These are phyloP conservation scores for Solea senegalensis DNA, from an alignment of 2,113 vertebrate species.

Conservation along the genomic window DNA sequence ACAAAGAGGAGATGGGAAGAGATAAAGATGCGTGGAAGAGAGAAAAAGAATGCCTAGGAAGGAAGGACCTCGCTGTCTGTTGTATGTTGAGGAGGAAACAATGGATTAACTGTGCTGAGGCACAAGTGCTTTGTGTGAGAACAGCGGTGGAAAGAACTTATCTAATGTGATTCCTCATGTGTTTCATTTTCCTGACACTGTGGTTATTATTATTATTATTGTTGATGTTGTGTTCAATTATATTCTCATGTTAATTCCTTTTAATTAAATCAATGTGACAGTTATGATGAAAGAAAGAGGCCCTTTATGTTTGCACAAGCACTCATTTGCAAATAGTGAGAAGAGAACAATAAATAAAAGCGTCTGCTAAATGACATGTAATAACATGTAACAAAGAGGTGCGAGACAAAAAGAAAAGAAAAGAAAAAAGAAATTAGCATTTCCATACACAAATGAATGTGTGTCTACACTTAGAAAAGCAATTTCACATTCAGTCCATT, in stretches of 20 bases:
- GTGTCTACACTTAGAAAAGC: too few species aligned
- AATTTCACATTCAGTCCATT: neutral
- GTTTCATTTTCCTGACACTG: neutral
- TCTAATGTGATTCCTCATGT: neutral
- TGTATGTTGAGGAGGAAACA: constrained; percentile 13
- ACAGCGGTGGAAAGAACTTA: neutral
- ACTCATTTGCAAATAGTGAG: too few species aligned
- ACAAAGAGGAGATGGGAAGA: neutral
- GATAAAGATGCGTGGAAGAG: neutral
- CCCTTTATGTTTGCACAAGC: too few species aligned
- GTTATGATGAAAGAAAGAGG: too few species aligned
- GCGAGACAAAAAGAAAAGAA: neutral
- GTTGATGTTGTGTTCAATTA: too few species aligned
- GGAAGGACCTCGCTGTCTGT: constrained; percentile 11
- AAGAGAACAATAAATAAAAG: too few species aligned
- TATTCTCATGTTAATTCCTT: too few species aligned
- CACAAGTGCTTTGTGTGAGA: neutral
- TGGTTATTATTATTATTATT: too few species aligned
- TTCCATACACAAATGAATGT: too few species aligned
- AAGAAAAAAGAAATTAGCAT: neutral
- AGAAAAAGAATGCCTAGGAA: constrained; percentile 2
- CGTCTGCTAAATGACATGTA: too few species aligned
- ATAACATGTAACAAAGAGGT: too few species aligned
- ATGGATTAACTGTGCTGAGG: constrained; percentile 20
- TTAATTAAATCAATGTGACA: too few species aligned